Base-by-base conservation (phyloP, 2,888 invertebrate species). In the Antitype chi region DNA sequence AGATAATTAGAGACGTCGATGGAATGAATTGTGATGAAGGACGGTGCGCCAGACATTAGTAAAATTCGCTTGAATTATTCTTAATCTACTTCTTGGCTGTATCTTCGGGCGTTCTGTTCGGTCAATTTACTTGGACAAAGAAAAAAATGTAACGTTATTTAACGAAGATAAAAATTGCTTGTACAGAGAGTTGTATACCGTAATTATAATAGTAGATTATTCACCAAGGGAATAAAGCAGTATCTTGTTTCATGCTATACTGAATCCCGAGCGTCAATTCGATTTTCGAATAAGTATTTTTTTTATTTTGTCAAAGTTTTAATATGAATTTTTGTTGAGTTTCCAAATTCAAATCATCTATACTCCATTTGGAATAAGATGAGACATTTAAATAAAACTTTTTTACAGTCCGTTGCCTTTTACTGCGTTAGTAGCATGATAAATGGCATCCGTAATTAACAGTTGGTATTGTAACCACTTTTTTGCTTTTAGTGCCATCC, bases 31-130 rank as follows among this genome's bases (percentile, higher is more conserved):
- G 84, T 75, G 80, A 83, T 79, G 80, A 75, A 72, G 84, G n/a
- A 62, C 74, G 55, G 59, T 75, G 62, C 64, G 71, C 66, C 38
- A 70, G 72, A 32, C 83, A 74, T 82, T 82, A 78, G 71, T 72
- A 59, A 70, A 82, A 79, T 82, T 79, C 80, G 80, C 84, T 83
- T 75, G 75, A 82, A 83, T 83, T 83, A 82, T 79, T 83, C 83
- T 59, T 71, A 74, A 78, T 83, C 17, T 66, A 49, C 47, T 74
- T 72, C 83, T 70, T 70, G 70, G 38, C 47, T 66, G 52, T 70
- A 59, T 73, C 66, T 82, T 70, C 8, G 20, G 70, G 66, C 62
- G 43, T 73, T 82, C 72, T 75, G 32, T 75, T 62, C 57, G 60
- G 78, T 71, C 67, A 82, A 82, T 67, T 82, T 78, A 49, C 32